Conservation (phyloP, 2,888 invertebrate genomes). For the Adelognathus sp. region DNA sequence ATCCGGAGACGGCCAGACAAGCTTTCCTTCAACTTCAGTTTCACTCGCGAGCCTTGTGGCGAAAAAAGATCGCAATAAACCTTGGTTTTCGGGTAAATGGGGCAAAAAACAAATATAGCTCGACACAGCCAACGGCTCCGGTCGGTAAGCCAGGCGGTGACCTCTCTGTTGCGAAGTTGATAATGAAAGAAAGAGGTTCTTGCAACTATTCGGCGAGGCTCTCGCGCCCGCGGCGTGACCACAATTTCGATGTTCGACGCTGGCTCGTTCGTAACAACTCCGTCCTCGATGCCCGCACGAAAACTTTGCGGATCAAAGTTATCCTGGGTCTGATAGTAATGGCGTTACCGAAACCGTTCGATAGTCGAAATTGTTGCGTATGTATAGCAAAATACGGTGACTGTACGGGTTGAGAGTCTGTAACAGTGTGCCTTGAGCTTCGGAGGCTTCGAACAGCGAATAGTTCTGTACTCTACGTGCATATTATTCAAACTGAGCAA, state of each 20-base stretch:
- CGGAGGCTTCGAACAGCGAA: not conserved
- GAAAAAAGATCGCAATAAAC: constrained; percentile 35
- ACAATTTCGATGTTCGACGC: constrained; percentile 56
- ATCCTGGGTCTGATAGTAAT: constrained; percentile 52
- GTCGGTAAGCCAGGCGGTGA: not conserved
- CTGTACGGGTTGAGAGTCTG: not conserved
- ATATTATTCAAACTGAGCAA: not conserved
- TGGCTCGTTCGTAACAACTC: constrained; percentile 11
- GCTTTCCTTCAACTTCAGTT: constrained; percentile 47
- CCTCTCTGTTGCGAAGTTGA: constrained; percentile 45
- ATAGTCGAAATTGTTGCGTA: constrained; percentile 47
- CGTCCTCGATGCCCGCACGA: not conserved
- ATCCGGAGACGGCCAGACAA: constrained; percentile 4
- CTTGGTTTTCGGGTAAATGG: not conserved
- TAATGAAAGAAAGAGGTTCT: constrained; percentile 57
- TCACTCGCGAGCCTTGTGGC: constrained; percentile 14
- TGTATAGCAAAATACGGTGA: not conserved
- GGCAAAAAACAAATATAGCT: not conserved
- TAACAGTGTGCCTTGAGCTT: not conserved
- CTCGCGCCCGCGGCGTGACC: constrained; percentile 44
- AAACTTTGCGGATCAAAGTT: constrained; percentile 58
- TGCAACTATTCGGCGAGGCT: constrained; percentile 31
- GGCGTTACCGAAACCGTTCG: constrained; percentile 40
- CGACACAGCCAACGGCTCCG: not conserved
- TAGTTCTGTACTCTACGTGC: not conserved